Percentiles rank a stretch among this genome's conserved stretches.
These are phyloP conservation scores for Narcine bancroftii DNA, from an alignment of 2,113 vertebrate species.

Conservation along the genomic window DNA sequence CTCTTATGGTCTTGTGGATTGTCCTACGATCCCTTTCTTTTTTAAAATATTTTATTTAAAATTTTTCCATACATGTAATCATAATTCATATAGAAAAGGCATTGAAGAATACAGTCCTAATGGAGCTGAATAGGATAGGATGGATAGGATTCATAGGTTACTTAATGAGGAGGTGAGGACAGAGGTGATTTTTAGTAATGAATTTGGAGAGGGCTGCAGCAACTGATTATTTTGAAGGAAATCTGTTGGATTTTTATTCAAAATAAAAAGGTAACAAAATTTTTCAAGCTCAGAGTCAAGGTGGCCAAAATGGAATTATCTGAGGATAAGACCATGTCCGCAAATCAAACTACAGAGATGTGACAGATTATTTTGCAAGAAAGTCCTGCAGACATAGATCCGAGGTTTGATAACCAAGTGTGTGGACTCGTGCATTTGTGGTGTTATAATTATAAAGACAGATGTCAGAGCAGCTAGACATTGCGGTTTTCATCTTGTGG, in stretches of 20 bases:
- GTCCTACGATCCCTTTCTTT: no score
- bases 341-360: not conserved
- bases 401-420: constrained; percentile 4
- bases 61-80: no score
- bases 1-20: no score
- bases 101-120: no score
- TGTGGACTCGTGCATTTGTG: not conserved
- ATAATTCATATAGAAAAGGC: no score
- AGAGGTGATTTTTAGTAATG: not conserved
- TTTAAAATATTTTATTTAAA: no score
- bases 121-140: no score
- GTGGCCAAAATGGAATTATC: not conserved
- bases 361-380: not conserved
- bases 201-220: not conserved
- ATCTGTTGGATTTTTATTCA: not conserved
- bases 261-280: not conserved
- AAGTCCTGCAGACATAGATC: constrained; percentile 14
- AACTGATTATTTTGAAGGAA: not conserved
- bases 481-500: not conserved
- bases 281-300: not conserved
- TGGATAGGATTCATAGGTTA: no score
- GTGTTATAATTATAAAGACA: constrained; percentile 12
- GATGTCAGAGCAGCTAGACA: constrained; percentile 11
- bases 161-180: no score
- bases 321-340: not conserved